Base-by-base conservation (phyloP, 2,797 vertebrate genomes). In the Pseudomugil tenellus region DNA sequence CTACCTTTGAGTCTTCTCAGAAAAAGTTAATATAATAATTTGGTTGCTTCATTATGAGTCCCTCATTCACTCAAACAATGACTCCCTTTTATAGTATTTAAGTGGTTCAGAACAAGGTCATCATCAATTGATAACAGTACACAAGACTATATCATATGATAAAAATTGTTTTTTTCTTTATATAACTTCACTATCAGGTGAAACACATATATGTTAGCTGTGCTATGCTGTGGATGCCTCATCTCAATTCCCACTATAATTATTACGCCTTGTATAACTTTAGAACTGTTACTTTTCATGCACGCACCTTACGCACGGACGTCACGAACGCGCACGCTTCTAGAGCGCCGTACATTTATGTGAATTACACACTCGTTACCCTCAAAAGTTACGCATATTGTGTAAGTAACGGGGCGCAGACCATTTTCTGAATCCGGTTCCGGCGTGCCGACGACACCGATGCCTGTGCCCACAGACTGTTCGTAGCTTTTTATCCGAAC, bases 361-460 rank as follows among this genome's bases (percentile, higher is more conserved):
- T 67, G 79, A 81, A 80, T 68, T 59, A 74, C 82, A 85, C 41
- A 81, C 75, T 19, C 55, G 74, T 72, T 48, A 55, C 64, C 70
- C 64, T 65, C 17, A 67, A 65, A 85, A 72, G 55, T 65, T 92
- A 91, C 94, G 94, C 80, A 91, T 35, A 79, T 70, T 83, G 88
- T 89, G 94, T 77, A 93, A n/a, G 74, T 79, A 65, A 89, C 54
- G 63, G 79, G 61, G 74, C 93, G 92, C 91, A 94, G 87, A 86
- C 32, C 85, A 34, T 63, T 92, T 87, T 82, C 87, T 89, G 93
- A 92, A 93, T 93, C 86, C 84, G 84, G 75, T 88, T 91, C 85
- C 78, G 85, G 83, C 89, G 91, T 92, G 83, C 86, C 83, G 89
- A 90, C 89, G 91, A 88, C 91, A 78, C 86, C 84, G 84, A 88